phyloP scores from a whole-genome alignment of 2,113 vertebrate species.

The human (Homo sapiens) region DNA sequence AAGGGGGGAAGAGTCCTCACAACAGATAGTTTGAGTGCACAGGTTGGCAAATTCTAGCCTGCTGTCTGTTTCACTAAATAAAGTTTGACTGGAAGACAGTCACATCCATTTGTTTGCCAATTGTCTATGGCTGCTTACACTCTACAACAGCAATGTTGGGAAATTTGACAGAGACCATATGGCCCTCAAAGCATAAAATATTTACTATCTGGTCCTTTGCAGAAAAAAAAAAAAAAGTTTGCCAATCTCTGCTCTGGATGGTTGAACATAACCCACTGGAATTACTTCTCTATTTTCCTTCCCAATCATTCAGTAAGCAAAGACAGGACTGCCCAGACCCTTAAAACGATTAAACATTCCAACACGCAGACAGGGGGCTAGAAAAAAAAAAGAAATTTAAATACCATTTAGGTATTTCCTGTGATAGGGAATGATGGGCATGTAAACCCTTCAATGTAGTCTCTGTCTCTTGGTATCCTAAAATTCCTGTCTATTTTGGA shows the following conservation, averaged over 20 bases:
- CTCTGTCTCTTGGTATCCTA: conserved; percentile 10
- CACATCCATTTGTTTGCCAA: neutral
- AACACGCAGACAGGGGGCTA: neutral
- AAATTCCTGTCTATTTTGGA: conserved; percentile 30
- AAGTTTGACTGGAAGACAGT: neutral
- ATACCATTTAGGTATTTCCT: neutral
- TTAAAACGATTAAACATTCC: neutral
- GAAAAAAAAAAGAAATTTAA: neutral
- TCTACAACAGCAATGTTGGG: neutral
- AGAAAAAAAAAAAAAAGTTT: neutral
- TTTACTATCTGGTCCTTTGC: neutral
- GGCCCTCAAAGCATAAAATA: conserved; percentile 25
- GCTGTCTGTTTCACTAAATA: neutral
- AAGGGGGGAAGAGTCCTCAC: neutral
- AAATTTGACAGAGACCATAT: neutral
- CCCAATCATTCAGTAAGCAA: neutral
- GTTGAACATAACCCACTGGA: neutral
- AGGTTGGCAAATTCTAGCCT: neutral
- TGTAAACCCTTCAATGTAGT: neutral
- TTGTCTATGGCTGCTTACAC: neutral
- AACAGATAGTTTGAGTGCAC: neutral
- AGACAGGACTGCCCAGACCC: neutral
- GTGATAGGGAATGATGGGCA: neutral
- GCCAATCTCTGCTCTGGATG: neutral
- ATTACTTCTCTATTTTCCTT: neutral